Conservation (phyloP, 2,113 vertebrate species). For the Upupa epops region DNA sequence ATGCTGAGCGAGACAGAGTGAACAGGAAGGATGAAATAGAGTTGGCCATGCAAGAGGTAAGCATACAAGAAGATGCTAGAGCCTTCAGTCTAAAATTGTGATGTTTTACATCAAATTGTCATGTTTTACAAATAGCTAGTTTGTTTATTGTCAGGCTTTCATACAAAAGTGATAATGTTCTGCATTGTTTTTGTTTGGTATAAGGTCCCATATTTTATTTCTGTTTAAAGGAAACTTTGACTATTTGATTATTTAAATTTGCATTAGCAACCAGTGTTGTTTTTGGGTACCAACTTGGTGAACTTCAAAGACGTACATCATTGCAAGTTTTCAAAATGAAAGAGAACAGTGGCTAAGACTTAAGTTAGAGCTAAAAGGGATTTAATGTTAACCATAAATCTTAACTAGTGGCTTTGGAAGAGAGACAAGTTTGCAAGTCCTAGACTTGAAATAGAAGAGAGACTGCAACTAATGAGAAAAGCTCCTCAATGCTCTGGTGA, state of each 20-base stretch:
- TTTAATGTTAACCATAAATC: not conserved
- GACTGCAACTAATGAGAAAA: not conserved
- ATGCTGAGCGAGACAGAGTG: conserved; percentile 79
- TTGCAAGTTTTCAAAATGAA: not conserved
- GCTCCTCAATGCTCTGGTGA: not conserved
- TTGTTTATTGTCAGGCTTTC: not conserved
- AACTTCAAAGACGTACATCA: not conserved
- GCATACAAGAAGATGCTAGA: not conserved
- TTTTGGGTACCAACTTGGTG: not conserved
- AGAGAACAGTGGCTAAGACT: not conserved
- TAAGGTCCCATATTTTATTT: not conserved
- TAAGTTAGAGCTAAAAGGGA: not conserved
- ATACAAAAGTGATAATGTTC: not conserved
- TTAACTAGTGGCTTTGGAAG: not conserved
- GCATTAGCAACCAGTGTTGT: not conserved
- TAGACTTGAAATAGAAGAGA: not conserved
- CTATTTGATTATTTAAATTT: not conserved
- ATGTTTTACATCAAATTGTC: not conserved
- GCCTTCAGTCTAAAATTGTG: not conserved
- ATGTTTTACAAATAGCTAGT: not conserved
- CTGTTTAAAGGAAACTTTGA: not conserved
- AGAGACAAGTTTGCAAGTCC: not conserved
- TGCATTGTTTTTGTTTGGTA: not conserved
- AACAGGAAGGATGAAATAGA: conserved; percentile 89
- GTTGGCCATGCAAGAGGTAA: conserved; percentile 93